phyloP scores from a whole-genome alignment of 2,888 invertebrate species.

The Ophonus ardosiacus region DNA sequence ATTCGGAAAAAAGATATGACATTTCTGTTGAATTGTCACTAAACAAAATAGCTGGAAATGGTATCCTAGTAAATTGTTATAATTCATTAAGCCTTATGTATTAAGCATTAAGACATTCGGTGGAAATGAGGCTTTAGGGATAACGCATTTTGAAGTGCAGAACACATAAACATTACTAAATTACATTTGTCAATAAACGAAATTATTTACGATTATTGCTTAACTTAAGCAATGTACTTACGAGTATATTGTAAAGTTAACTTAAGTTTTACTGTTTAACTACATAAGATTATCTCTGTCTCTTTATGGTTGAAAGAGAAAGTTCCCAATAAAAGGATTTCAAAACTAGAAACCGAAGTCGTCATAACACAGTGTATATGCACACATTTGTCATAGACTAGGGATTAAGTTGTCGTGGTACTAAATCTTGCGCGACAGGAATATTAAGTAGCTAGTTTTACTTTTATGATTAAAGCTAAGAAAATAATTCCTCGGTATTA shows the following conservation, averaged over 20 bases:
- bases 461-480: constrained; percentile 29
- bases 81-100: too few species aligned
- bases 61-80: too few species aligned
- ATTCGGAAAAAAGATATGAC: too few species aligned
- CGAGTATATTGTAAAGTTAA: neutral
- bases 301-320: constrained; percentile 11
- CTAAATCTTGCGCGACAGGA: constrained; percentile 40
- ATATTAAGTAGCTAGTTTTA: constrained; percentile 48
- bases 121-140: too few species aligned
- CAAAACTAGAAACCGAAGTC: constrained; percentile 10
- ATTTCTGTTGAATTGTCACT: too few species aligned
- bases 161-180: neutral
- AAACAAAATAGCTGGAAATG: too few species aligned
- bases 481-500: constrained; percentile 39
- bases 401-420: constrained; percentile 32
- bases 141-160: too few species aligned
- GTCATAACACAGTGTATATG: constrained; percentile 3
- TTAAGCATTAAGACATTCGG: too few species aligned
- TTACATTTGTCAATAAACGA: neutral
- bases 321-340: neutral
- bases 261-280: neutral
- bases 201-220: neutral
- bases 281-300: neutral
- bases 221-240: neutral
- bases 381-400: constrained; percentile 35